These are phyloP conservation scores for Strix occidentalis DNA, from an alignment of 2,797 vertebrate genomes.

Conservation along the genomic window DNA sequence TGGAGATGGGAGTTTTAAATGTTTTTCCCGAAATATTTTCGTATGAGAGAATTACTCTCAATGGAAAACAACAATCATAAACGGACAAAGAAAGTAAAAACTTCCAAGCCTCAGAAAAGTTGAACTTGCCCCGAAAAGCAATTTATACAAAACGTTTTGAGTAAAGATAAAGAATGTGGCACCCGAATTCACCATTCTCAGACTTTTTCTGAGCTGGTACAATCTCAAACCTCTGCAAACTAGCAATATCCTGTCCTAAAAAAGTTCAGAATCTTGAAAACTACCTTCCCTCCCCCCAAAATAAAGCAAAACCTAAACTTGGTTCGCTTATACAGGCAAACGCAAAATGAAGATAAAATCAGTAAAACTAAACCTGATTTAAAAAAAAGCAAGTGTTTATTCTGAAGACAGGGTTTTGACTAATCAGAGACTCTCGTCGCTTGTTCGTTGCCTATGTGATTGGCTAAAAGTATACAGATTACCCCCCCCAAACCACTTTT, in stretches of 20 bases:
- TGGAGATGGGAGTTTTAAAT: not conserved
- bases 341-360: slow-evolving; percentile 1
- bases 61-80: not conserved
- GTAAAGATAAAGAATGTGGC: not conserved
- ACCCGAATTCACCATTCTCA: not conserved
- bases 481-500: not conserved
- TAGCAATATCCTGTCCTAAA: not conserved
- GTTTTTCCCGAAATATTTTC: not conserved
- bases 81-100: not conserved
- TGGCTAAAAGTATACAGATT: not conserved
- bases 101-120: not conserved
- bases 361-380: not conserved
- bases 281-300: not conserved
- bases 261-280: not conserved
- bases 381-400: not conserved
- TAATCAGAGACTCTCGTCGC: not conserved
- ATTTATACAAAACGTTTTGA: not conserved
- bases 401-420: not conserved
- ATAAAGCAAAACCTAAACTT: not conserved
- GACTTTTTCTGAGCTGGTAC: not conserved
- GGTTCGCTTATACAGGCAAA: not conserved
- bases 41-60: not conserved
- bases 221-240: not conserved
- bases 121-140: not conserved
- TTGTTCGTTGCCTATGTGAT: not conserved